phyloP scores from a whole-genome alignment of 2,113 vertebrate genomes.

The Suricata suricatta region DNA sequence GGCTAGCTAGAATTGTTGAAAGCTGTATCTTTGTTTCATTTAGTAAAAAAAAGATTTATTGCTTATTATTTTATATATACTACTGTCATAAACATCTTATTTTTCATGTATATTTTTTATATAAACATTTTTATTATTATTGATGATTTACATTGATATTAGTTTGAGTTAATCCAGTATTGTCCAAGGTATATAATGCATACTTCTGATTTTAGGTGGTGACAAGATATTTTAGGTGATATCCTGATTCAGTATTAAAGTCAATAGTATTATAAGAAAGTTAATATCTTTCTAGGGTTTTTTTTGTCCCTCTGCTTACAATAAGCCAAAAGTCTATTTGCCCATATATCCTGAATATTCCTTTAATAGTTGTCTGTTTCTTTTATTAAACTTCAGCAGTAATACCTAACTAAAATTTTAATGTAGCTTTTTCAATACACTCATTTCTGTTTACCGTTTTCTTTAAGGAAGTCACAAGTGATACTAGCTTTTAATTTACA shows the following conservation, averaged over 20 bases:
- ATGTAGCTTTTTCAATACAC: background rate
- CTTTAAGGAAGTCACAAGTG: background rate
- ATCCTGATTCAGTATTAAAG: background rate
- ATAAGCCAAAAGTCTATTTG: conserved; percentile 1
- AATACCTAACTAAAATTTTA: conserved; percentile 11
- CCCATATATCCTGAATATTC: background rate
- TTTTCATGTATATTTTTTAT: background rate
- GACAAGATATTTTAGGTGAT: conserved; percentile 29
- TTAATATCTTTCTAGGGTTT: background rate
- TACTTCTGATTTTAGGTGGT: conserved; percentile 14
- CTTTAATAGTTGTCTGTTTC: background rate
- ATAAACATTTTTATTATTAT: background rate
- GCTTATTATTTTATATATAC: conserved; percentile 11
- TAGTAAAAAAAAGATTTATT: background rate
- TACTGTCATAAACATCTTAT: background rate
- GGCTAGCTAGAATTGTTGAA: background rate
- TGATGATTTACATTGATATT: background rate
- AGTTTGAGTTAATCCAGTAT: background rate
- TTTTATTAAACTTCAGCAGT: background rate
- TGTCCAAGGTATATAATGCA: background rate
- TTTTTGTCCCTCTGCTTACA: background rate
- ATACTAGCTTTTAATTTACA: background rate
- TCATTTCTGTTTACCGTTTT: conserved; percentile 35
- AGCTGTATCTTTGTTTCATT: background rate
- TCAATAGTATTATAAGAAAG: background rate